A percentile compares a stretch with the other conserved stretches of the same genome.
Conservation (phyloP, 2,888 invertebrate genomes). For the Muschampia plurimacula region DNA sequence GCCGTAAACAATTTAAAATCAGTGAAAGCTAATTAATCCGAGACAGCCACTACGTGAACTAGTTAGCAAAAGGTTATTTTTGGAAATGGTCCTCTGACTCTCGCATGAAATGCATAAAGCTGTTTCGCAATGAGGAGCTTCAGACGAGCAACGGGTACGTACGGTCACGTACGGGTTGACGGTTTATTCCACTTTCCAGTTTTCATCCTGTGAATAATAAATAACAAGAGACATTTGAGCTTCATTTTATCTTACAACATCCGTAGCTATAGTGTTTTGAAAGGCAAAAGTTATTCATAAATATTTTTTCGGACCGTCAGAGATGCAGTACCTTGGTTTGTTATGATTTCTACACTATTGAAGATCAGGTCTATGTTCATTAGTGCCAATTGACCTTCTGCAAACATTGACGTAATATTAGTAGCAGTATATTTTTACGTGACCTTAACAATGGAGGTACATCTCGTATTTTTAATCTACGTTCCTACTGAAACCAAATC, state of each 20-base stretch:
- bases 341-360: background rate
- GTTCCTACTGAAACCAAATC: too few relatives aligned
- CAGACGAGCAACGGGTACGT: conserved; percentile 71
- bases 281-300: background rate
- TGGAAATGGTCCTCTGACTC: conserved; percentile 13
- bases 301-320: background rate
- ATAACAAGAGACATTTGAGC: conserved; percentile 70
- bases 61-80: conserved; percentile 21
- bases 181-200: conserved; percentile 77
- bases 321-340: background rate
- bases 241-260: conserved; percentile 41
- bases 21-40: conserved; percentile 9
- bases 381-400: background rate
- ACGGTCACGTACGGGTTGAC: conserved; percentile 76
- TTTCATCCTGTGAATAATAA: conserved; percentile 77
- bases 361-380: background rate
- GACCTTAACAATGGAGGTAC: too few relatives aligned
- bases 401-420: background rate
- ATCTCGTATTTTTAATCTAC: too few relatives aligned
- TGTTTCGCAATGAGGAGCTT: conserved; percentile 53
- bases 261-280: background rate
- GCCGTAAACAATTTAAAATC: conserved; percentile 14
- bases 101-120: conserved; percentile 12
- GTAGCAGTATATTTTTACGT: background rate
- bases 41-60: conserved; percentile 14